Conservation (phyloP, 1,140 invertebrate species). For the Cydia fagiglandana region DNA sequence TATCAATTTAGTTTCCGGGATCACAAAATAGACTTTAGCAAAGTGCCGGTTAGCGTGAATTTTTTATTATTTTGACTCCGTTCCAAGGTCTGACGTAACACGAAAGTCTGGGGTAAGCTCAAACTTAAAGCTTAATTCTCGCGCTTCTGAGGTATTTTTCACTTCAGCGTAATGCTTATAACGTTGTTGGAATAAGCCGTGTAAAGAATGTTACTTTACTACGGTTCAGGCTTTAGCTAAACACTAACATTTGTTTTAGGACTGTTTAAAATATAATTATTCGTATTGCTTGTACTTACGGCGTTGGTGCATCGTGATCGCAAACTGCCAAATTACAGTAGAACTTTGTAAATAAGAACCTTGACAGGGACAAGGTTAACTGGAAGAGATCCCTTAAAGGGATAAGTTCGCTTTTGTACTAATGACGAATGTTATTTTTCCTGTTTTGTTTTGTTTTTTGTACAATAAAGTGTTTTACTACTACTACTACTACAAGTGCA, state of each 20-base stretch:
- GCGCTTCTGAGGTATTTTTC: not conserved
- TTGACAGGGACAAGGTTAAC: too few relatives aligned
- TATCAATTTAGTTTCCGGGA: not conserved
- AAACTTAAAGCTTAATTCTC: constrained; percentile 11
- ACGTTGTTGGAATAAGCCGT: not conserved
- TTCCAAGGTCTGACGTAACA: constrained; percentile 10
- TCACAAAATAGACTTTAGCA: not conserved
- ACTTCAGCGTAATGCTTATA: not conserved
- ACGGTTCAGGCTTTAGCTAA: not conserved
- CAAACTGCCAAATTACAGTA: not conserved
- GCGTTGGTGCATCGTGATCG: not conserved
- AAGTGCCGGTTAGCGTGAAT: constrained; percentile 8
- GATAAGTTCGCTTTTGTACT: too few relatives aligned
- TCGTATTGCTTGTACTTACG: not conserved
- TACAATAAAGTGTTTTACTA: too few relatives aligned
- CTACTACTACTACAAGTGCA: too few relatives aligned
- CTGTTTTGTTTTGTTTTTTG: too few relatives aligned
- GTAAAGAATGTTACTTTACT: not conserved
- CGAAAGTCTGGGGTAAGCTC: not conserved
- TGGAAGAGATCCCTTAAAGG: too few relatives aligned
- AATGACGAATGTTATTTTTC: too few relatives aligned
- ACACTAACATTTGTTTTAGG: not conserved
- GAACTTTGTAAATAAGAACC: not conserved
- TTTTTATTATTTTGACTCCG: constrained; percentile 22
- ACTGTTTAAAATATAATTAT: not conserved